Base-by-base conservation (phyloP, 2,113 vertebrate genomes). In the Enhydra lutris region DNA sequence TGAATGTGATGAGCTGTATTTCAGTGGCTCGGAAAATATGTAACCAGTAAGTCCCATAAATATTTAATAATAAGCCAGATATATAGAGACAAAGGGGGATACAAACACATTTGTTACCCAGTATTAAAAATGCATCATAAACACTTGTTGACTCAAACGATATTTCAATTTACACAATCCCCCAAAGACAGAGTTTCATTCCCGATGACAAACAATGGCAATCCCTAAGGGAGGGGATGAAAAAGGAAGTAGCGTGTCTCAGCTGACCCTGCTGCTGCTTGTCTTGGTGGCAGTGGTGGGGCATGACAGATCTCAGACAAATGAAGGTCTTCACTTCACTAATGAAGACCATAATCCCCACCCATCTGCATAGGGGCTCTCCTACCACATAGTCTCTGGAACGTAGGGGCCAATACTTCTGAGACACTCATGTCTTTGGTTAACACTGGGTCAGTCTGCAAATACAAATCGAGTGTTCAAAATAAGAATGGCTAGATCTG, bases 91-190 rank as follows among this genome's bases (percentile, higher is more conserved):
- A 97, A 97, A 98, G 57, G 52, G 61, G 79, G 67, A 89, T n/a
- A 59, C 73, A 94, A 89, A 89, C 73, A 93, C 84, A 91, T 95
- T 97, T 97, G 85, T 95, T 94, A 95, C 36, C 76, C 55, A 31
- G 55, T 80, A 94, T 97, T 95, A 95, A 97, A 97, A 97, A 97
- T 97, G 83, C 34, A 97, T 93, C 91, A 82, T 95, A 97, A 95
- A 98, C 55, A 95, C 97, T 97, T 96, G 96, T 97, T 94, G 94
- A 97, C 95, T 96, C 74, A 97, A 97, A 87, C 7, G 31, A 61
- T 93, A 92, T 96, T 93, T 96, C 95, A 83, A 55, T 82, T 55
- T 89, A 59, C 74, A 92, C 57, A 93, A 91, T 97, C 24, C 69
- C 65, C 67, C n/a, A 31, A 63, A 95, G 97, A 91, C 76, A 95